phyloP scores from a whole-genome alignment of 2,888 invertebrate species.

The Epinotia bilunana region DNA sequence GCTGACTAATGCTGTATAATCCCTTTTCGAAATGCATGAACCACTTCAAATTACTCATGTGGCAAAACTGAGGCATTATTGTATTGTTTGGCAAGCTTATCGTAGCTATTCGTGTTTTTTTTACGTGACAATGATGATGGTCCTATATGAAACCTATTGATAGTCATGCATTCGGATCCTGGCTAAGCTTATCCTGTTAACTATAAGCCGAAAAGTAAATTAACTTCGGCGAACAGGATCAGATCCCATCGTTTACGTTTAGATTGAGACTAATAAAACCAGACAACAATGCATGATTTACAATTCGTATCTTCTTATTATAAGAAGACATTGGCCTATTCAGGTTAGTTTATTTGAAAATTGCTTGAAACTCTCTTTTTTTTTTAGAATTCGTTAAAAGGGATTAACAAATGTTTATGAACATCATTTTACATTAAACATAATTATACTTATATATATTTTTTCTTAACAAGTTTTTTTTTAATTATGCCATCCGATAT shows the following conservation, averaged over 20 bases:
- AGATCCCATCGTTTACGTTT: slow-evolving; percentile 47
- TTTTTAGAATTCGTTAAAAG: background rate
- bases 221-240: slow-evolving; percentile 50
- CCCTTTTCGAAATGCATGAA: too few species aligned
- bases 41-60: too few species aligned
- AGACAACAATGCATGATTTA: slow-evolving; percentile 17
- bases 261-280: slow-evolving; percentile 53
- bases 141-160: background rate
- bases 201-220: slow-evolving; percentile 56
- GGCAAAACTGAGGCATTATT: too few species aligned
- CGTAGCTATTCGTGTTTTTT: background rate
- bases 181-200: slow-evolving; percentile 35
- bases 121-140: background rate
- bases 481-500: too few species aligned
- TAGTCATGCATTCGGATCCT: background rate
- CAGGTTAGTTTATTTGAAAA: background rate
- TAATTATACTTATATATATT: too few species aligned
- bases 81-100: background rate
- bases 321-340: slow-evolving; percentile 8
- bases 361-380: background rate
- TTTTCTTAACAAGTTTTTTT: too few species aligned
- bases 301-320: background rate
- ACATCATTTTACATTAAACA: too few species aligned
- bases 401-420: background rate
- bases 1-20: too few species aligned